phyloP scores from a whole-genome alignment of 2,113 vertebrate species.

The Tragelaphus scriptus region DNA sequence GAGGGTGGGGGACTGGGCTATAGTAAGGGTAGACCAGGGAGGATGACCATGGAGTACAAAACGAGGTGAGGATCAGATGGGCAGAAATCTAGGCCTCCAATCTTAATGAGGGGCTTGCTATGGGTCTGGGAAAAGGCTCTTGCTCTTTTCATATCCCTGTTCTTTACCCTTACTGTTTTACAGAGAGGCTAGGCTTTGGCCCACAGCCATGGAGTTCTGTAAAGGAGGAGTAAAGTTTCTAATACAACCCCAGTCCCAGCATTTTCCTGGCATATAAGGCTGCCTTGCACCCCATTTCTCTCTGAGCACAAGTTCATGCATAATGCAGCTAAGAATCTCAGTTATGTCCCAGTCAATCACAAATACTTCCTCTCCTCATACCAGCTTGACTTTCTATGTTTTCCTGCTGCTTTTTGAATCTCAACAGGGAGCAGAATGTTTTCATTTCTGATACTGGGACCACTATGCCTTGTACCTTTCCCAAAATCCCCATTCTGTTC shows the following conservation, averaged over 20 bases:
- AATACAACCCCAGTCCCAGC: neutral
- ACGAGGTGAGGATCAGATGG: neutral
- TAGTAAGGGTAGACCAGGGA: constrained; percentile 17
- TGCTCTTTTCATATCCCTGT: neutral
- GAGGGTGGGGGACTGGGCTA: neutral
- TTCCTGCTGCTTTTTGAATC: neutral
- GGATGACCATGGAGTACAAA: neutral
- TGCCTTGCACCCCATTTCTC: neutral
- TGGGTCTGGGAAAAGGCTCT: neutral
- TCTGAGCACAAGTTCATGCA: neutral
- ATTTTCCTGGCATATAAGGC: constrained; percentile 5
- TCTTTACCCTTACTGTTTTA: neutral
- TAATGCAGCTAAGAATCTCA: neutral
- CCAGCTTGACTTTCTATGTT: neutral
- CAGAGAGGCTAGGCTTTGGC: neutral
- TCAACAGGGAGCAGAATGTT: constrained; percentile 21
- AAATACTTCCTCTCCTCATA: neutral
- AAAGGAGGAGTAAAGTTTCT: neutral
- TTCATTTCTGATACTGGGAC: constrained; percentile 41
- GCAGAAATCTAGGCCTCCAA: neutral
- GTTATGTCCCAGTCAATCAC: neutral
- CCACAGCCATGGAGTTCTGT: neutral
- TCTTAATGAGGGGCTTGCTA: neutral
- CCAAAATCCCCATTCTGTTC: constrained; percentile 25
- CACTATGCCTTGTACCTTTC: constrained; percentile 46